phyloP scores from a whole-genome alignment of 2,888 invertebrate species.

The Spilosoma lubricipeda region DNA sequence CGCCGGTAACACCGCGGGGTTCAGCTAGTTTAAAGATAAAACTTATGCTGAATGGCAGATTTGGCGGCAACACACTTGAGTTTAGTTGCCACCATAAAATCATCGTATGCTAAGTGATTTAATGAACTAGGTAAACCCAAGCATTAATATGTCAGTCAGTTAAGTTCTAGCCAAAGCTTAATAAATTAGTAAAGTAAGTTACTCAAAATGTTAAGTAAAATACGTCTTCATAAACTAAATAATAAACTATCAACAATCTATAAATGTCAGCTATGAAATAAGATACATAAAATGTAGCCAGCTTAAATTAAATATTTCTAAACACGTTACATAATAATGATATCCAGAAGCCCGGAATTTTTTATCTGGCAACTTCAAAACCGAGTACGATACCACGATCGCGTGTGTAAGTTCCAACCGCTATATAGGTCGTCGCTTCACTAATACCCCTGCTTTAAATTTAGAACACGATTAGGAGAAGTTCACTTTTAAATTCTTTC shows the following conservation, averaged over 20 bases:
- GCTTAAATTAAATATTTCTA: constrained; percentile 4
- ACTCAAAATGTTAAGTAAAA: background rate
- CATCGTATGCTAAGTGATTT: too few relatives aligned
- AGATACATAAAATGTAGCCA: background rate
- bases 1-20: too few relatives aligned
- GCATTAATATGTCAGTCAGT: too few relatives aligned
- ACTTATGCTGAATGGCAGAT: too few relatives aligned
- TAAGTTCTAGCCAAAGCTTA: too few relatives aligned
- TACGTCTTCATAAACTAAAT: background rate
- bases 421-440: constrained; percentile 46
- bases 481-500: constrained; percentile 28
- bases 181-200: background rate
- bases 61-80: too few relatives aligned
- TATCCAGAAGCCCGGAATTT: constrained; percentile 24
- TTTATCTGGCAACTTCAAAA: constrained; percentile 25
- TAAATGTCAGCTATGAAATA: background rate
- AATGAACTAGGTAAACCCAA: too few relatives aligned
- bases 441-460: constrained; percentile 44
- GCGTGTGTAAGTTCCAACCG: constrained; percentile 35
- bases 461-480: constrained; percentile 45
- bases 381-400: constrained; percentile 13
- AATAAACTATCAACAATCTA: background rate
- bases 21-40: too few relatives aligned
- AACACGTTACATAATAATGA: constrained; percentile 24
- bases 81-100: too few relatives aligned